phyloP scores from a whole-genome alignment of 2,888 invertebrate genomes.

The Drosophila percnosoma region DNA sequence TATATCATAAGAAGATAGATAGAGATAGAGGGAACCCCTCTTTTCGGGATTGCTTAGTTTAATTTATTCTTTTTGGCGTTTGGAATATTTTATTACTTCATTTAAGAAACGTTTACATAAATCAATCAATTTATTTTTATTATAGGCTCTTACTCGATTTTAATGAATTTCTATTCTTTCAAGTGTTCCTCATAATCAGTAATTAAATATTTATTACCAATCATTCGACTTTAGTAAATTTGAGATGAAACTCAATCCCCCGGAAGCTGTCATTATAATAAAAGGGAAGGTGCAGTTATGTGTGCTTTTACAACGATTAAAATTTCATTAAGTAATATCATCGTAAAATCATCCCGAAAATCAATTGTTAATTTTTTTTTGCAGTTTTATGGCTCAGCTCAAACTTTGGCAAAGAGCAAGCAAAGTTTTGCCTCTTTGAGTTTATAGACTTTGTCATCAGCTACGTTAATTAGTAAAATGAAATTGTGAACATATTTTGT shows the following conservation, averaged over 20 bases:
- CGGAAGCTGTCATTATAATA: background rate
- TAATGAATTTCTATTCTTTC: background rate
- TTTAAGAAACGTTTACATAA: background rate
- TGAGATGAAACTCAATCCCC: background rate
- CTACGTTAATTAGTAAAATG: constrained; percentile 62
- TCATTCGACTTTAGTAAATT: background rate
- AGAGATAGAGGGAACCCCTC: background rate
- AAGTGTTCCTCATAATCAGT: background rate
- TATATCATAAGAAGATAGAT: background rate
- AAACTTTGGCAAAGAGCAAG: constrained; percentile 27
- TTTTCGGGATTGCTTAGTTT: background rate
- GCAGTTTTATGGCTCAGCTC: constrained; percentile 3
- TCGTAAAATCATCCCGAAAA: background rate
- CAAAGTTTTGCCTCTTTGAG: constrained; percentile 13
- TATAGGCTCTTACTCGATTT: background rate
- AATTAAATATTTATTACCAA: background rate
- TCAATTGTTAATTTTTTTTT: constrained; percentile 11
- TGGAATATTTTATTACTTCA: background rate
- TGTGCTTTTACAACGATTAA: background rate
- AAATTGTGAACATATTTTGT: constrained; percentile 35
- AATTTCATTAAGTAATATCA: background rate
- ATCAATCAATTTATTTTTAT: background rate
- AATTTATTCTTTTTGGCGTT: fast-evolving
- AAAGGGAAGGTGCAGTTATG: too few relatives aligned
- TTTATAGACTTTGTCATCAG: constrained; percentile 31